Base-by-base conservation (phyloP, 2,113 vertebrate species). In the Malurus alboscapulatus region DNA sequence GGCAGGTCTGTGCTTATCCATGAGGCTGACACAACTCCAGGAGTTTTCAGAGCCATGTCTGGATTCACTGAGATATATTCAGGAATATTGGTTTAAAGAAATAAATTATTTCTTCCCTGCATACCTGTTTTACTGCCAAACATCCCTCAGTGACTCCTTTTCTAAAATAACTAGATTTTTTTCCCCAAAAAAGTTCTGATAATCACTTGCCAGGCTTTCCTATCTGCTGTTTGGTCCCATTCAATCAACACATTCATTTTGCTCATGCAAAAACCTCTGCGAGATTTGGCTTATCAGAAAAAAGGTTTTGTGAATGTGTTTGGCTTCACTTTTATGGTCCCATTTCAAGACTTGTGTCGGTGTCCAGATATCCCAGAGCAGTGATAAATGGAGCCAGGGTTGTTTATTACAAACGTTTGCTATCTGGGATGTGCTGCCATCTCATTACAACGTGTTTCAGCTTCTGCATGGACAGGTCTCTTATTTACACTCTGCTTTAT, bases 211-310 rank as follows among this genome's bases (percentile, higher is more conserved):
- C 69, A 94, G 32, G 87, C 62, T 69, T 54, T 86, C 51, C 66
- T 92, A 76, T 85, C 74, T 96, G 9, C 62, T 38, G 7, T 21
- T 40, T 51, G 62, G 47, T 20, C 47, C 71, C 63, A 44, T 85
- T 87, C 91, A 90, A 77, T 63, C 73, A 83, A 86, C 40, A 63
- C 59, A 48, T 86, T 85, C 58, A 74, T 82, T 93, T 84, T 81
- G 57, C 58, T 88, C 73, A 92, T 89, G 91, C 93, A 95, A 89
- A 95, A 94, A 55, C 40, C 67, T 62, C 6, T 1, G 7, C 47
- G 74, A 94, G 77, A 94, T 58, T 79, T 16, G 36, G 62, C 48
- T 96, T 93, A 93, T 94, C 91, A 91, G 84, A 8, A 66, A 38
- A 87, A 87, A 87, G 18, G 8, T 6, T 62, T 69, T 79, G 75